Evolutionary conservation across 2,113 vertebrate species (phyloP).

Genomic region (Epinephelus moara): DNA sequence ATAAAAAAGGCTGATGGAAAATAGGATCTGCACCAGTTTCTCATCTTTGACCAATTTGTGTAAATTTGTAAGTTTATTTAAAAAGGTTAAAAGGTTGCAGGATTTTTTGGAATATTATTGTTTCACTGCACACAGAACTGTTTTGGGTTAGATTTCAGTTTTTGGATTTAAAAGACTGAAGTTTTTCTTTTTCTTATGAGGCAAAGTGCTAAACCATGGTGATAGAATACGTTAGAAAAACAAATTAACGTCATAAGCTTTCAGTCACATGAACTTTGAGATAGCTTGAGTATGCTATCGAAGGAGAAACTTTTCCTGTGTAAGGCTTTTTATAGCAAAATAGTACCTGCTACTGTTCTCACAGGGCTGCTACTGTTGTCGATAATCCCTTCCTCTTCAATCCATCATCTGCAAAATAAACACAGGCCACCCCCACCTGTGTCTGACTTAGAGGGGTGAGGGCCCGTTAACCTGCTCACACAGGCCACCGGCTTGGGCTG

Average conservation of each 20-base stretch:
- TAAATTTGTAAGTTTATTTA: background rate
- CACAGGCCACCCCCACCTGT: slow-evolving; percentile 71
- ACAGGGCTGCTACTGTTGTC: slow-evolving; percentile 38
- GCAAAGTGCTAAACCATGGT: background rate
- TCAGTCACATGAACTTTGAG: slow-evolving; percentile 4
- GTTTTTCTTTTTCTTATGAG: background rate
- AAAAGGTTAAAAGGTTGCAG: background rate
- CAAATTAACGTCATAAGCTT: background rate
- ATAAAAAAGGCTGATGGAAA: background rate
- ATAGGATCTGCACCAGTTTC: background rate
- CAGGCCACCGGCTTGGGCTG: slow-evolving; percentile 62
- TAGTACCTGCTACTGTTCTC: slow-evolving; percentile 41
- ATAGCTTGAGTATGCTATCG: background rate
- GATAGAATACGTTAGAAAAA: background rate
- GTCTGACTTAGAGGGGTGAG: slow-evolving; percentile 72
- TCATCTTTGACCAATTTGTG: slow-evolving; percentile 3
- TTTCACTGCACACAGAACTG: background rate
- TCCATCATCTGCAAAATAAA: slow-evolving; percentile 80
- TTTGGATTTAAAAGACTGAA: background rate
- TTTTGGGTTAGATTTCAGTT: background rate
- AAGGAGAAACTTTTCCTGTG: slow-evolving; percentile 20
- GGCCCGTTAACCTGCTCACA: slow-evolving; percentile 75
- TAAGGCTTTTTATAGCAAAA: slow-evolving; percentile 35
- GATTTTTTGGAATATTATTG: background rate
- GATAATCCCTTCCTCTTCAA: slow-evolving; percentile 67